Evolutionary conservation across 2,113 vertebrate genomes (phyloP).

Genomic region (Azemiops feae): DNA sequence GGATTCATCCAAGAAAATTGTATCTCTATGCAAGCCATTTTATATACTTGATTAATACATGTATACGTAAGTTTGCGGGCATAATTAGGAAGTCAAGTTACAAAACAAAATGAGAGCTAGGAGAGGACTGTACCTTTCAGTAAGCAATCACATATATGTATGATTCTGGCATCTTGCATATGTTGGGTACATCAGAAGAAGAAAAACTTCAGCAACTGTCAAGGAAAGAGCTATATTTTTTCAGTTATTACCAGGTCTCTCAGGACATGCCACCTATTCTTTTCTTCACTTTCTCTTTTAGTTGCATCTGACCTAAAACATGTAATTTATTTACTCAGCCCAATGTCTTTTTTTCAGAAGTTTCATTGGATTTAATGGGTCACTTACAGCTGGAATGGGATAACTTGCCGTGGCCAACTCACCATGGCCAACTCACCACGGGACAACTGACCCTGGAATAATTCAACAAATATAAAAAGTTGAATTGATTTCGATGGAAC

Average conservation of each 20-base stretch:
- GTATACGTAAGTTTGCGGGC: background rate
- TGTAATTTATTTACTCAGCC: background rate
- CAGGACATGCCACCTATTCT: background rate
- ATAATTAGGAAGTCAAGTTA: background rate
- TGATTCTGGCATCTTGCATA: background rate
- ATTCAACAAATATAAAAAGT: too few species aligned
- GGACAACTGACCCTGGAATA: too few species aligned
- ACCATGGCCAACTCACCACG: too few species aligned
- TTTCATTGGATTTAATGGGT: background rate
- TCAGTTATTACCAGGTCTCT: background rate
- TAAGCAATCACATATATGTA: background rate
- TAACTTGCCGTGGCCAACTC: too few species aligned
- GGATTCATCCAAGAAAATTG: background rate
- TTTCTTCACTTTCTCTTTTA: background rate
- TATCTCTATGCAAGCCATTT: background rate
- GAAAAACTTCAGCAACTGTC: background rate
- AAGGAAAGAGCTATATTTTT: background rate
- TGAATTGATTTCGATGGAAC: too few species aligned
- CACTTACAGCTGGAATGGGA: background rate
- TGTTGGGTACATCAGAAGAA: background rate
- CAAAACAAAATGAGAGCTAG: background rate
- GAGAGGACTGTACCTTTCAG: background rate
- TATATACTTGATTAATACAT: background rate
- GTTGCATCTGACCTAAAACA: background rate
- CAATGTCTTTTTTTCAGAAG: background rate